Percentiles rank a stretch among this genome's conserved stretches.
These are phyloP conservation scores for Muricea muricata DNA, from an alignment of 92 coral and sea anemone species.

Conservation along the genomic window DNA sequence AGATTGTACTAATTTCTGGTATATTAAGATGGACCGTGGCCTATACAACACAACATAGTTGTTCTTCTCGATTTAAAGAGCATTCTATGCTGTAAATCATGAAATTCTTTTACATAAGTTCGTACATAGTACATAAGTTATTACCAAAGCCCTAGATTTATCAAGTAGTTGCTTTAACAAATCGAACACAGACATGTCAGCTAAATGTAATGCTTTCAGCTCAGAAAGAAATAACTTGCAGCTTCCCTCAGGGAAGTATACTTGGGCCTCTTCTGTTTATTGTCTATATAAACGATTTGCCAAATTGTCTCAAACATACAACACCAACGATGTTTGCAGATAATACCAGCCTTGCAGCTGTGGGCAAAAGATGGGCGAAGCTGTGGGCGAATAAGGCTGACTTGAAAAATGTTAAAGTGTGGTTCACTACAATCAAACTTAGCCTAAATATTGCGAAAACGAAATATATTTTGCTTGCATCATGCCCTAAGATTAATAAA, in stretches of 20 bases:
- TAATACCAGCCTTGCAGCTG: slow-evolving; percentile 52
- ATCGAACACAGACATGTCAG: slow-evolving; percentile 42
- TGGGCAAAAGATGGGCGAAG: slow-evolving; percentile 40
- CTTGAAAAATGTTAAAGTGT: slow-evolving; percentile 16
- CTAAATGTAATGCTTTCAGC: slow-evolving; percentile 35
- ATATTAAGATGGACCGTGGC: slow-evolving; percentile 46
- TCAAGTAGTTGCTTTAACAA: slow-evolving; percentile 19
- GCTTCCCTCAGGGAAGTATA: no score
- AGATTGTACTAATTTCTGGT: slow-evolving; percentile 41
- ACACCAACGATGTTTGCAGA: slow-evolving; percentile 49
- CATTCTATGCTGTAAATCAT: slow-evolving; percentile 24
- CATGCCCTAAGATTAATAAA: neutral
- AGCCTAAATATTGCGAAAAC: slow-evolving; percentile 5
- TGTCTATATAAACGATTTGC: neutral
- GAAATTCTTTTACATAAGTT: slow-evolving; percentile 27
- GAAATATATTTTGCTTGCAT: neutral
- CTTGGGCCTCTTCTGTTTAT: no score
- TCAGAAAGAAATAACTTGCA: slow-evolving; percentile 15
- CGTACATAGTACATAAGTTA: neutral
- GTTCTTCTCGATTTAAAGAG: slow-evolving; percentile 38
- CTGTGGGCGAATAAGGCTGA: slow-evolving; percentile 37
- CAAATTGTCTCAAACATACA: slow-evolving; percentile 51
- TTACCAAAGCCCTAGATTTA: slow-evolving; percentile 20
- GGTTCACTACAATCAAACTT: slow-evolving; percentile 19
- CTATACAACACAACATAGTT: slow-evolving; percentile 26